Percentiles rank a stretch among this genome's conserved stretches.
Evolutionary conservation across 1,140 invertebrate species (phyloP).

Genomic region (Procambarus virginalis): DNA sequence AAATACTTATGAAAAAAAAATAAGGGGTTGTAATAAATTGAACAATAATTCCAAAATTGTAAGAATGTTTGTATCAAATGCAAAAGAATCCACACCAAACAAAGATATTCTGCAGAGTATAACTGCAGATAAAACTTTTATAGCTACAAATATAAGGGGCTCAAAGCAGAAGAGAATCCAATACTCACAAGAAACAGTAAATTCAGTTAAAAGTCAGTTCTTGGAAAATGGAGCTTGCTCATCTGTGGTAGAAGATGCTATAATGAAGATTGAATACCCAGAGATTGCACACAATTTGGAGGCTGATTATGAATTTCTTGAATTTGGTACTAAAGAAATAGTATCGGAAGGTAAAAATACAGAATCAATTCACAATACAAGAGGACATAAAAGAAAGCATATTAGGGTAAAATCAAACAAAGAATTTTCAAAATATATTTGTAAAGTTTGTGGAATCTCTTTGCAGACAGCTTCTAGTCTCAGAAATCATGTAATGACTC

Average conservation of each 20-base stretch:
- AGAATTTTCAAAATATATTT: neutral
- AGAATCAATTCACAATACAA: neutral
- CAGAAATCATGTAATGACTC: neutral
- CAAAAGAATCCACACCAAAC: neutral
- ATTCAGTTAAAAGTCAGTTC: neutral
- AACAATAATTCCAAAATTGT: neutral
- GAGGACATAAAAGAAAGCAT: neutral
- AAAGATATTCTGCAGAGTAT: neutral
- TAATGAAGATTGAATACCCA: neutral
- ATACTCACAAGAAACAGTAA: neutral
- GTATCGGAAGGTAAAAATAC: neutral
- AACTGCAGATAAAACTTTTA: neutral
- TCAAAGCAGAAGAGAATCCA: neutral
- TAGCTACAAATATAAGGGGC: neutral
- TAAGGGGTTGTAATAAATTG: neutral
- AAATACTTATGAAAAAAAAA: neutral
- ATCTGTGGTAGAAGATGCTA: neutral
- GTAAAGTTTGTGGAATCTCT: slow-evolving; percentile 4
- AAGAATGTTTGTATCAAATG: neutral
- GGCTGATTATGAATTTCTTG: neutral
- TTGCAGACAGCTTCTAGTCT: slow-evolving; percentile 1
- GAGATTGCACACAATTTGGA: neutral
- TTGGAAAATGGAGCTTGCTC: neutral
- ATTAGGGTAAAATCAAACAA: neutral
- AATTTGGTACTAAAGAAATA: neutral